phyloP scores from a whole-genome alignment of 2,113 vertebrate species.

The Brachyhypopomus occidentalis region DNA sequence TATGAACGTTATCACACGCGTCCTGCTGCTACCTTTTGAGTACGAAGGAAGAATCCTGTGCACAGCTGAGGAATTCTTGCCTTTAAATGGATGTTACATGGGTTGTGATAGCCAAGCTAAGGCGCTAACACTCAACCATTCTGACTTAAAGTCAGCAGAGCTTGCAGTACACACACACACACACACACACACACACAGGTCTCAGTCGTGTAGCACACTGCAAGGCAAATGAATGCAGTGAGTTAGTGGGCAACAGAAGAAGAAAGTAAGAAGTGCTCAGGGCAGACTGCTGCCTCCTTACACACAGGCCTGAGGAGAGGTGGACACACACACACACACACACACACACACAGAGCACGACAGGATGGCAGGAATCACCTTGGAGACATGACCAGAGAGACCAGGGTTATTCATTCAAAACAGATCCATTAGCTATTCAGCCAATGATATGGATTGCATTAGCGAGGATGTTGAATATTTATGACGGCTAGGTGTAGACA shows the following conservation, averaged over 20 bases:
- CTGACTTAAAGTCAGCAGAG: too few relatives aligned
- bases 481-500: neutral
- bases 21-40: too few relatives aligned
- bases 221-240: neutral
- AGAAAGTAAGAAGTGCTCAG: neutral
- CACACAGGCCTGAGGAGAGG: slow-evolving; percentile 8
- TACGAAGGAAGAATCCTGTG: too few relatives aligned
- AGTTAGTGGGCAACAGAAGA: too few relatives aligned
- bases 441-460: neutral
- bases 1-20: too few relatives aligned
- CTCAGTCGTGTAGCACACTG: neutral
- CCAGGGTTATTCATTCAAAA: neutral
- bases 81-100: too few relatives aligned
- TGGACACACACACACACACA: neutral
- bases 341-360: neutral
- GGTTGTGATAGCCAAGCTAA: too few relatives aligned
- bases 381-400: neutral
- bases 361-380: neutral
- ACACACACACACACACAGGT: too few relatives aligned
- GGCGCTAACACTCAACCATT: too few relatives aligned
- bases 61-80: too few relatives aligned
- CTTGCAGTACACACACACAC: too few relatives aligned
- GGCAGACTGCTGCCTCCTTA: neutral
- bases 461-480: slow-evolving; percentile 14
- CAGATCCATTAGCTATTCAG: neutral